Percentiles rank a stretch among this genome's conserved stretches.
Conservation (phyloP, 2,888 invertebrate genomes). For the Oligia latruncula region DNA sequence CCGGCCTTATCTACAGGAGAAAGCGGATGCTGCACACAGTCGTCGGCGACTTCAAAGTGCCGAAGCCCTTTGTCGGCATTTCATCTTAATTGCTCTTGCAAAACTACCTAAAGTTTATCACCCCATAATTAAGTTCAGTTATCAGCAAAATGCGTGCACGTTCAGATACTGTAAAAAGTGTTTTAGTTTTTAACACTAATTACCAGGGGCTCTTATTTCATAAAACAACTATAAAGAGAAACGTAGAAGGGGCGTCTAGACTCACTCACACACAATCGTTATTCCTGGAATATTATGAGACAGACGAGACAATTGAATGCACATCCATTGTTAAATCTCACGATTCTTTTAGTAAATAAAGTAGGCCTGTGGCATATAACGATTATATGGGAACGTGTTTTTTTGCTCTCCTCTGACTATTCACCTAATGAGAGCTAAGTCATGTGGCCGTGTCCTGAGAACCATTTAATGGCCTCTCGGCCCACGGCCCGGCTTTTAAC, state of each 20-base stretch:
- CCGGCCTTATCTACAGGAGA: conserved; percentile 85
- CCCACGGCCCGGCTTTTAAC: conserved; percentile 86
- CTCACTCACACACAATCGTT: background rate
- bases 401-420: conserved; percentile 65
- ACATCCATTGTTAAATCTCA: conserved; percentile 33
- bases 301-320: conserved; percentile 16
- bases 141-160: conserved; percentile 70
- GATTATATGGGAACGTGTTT: conserved; percentile 57
- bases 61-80: conserved; percentile 83
- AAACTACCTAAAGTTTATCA: conserved; percentile 82
- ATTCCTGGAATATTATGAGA: conserved; percentile 27
- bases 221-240: conserved; percentile 23
- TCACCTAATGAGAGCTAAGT: conserved; percentile 78
- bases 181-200: conserved; percentile 51
- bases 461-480: conserved; percentile 81
- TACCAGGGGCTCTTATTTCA: conserved; percentile 21
- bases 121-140: conserved; percentile 73
- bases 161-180: conserved; percentile 58
- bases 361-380: conserved; percentile 48
- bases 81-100: conserved; percentile 82
- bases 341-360: conserved; percentile 48
- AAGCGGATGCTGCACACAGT: conserved; percentile 84
- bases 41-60: conserved; percentile 83
- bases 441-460: conserved; percentile 79
- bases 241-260: conserved; percentile 16